phyloP scores from a whole-genome alignment of 2,113 vertebrate species.

The Neolamprologus falcicula region DNA sequence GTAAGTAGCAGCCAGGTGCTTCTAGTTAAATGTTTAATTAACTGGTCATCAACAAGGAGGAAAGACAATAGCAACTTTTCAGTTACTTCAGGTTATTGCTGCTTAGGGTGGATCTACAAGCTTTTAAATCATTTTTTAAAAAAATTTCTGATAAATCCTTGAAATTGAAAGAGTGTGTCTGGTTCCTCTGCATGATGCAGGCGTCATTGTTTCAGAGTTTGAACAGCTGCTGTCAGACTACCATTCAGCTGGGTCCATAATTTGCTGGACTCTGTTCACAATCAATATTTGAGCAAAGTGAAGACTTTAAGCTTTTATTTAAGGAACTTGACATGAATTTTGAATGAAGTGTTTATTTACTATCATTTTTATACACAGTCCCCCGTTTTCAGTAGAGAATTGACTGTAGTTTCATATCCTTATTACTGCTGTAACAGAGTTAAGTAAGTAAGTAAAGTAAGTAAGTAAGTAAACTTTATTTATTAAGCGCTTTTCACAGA shows the following conservation, averaged over 20 bases:
- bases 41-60: not conserved
- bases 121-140: accelerated
- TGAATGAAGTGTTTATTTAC: not conserved
- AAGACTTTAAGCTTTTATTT: not conserved
- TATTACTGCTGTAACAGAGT: not conserved
- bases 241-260: not conserved
- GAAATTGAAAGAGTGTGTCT: accelerated
- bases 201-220: not conserved
- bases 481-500: too few species aligned
- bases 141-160: not conserved
- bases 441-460: too few species aligned
- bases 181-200: not conserved
- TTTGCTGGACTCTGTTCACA: not conserved
- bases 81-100: not conserved
- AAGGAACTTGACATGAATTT: not conserved
- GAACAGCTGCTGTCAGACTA: not conserved
- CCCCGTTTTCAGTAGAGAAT: not conserved
- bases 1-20: not conserved
- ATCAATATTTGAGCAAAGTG: not conserved
- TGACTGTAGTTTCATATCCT: not conserved
- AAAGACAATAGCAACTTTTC: accelerated
- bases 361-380: not conserved
- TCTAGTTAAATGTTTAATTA: not conserved
- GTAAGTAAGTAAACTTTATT: too few species aligned
- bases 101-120: not conserved